These are phyloP conservation scores for Cettia cetti DNA, from an alignment of 2,113 vertebrate species.

Conservation along the genomic window DNA sequence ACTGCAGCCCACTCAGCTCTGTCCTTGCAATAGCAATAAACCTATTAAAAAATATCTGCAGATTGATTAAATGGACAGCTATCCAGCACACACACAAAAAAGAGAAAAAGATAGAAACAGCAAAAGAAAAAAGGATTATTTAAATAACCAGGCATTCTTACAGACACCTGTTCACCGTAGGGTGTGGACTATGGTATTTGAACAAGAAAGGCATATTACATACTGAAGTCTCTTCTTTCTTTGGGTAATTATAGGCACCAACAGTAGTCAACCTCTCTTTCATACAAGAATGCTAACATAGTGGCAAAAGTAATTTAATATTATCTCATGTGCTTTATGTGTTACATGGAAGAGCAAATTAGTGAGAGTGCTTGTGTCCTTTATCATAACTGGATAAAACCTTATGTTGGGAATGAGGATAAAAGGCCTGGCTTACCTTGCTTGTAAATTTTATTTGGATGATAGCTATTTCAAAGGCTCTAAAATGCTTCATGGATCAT, in stretches of 20 bases:
- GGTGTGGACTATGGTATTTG: background rate
- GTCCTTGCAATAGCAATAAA: conserved; percentile 11
- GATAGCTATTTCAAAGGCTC: background rate
- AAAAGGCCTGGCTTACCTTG: background rate
- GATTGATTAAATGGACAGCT: background rate
- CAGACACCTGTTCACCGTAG: background rate
- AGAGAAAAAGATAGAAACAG: background rate
- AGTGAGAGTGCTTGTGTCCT: background rate
- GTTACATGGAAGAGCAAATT: background rate
- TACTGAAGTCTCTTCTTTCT: background rate
- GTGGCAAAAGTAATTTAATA: background rate
- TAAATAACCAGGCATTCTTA: background rate
- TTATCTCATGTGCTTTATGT: background rate
- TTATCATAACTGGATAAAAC: background rate
- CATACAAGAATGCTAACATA: background rate
- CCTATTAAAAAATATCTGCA: background rate
- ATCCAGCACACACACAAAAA: background rate
- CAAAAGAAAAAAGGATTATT: background rate
- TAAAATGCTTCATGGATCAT: background rate
- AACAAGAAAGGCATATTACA: background rate
- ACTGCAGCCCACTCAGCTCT: conserved; percentile 19
- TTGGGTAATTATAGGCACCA: background rate
- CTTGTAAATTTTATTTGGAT: background rate
- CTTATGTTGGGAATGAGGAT: background rate
- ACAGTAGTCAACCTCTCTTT: background rate